Evolutionary conservation across 2,888 invertebrate species (phyloP), one percentile per base, ranked within the genome.

Genomic region (Andrena chrysosceles): DNA sequence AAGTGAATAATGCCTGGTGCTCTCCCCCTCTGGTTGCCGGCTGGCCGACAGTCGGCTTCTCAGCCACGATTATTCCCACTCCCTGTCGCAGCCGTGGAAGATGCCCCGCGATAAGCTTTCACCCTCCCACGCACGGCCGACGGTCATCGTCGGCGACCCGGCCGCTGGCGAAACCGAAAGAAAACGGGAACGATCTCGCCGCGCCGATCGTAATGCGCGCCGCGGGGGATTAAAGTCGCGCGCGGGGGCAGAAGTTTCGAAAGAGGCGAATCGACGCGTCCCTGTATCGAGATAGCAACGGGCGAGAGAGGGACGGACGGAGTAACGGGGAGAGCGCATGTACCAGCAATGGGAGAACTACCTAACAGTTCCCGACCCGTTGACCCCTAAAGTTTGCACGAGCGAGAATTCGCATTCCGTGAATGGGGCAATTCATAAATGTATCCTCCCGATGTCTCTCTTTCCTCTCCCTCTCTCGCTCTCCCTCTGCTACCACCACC

Each of bases 361-460:
- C 78, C 85, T 83, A 87, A 85, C 87, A 87, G 85, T 87, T 81
- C 84, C 81, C 86, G 85, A 86, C 86, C 88, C 85, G 87, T 88
- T 88, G 87, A 88, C 87, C 88, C 86, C 83, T 79, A 88, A 88
- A 88, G 83, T 88, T 88, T 87, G 80, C 88, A 42, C 81, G 84
- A 86, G 84, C 84, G 88, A 85, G 88, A 87, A 87, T 87, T 87
- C 87, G 84, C 87, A 87, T 87, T 87, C 87, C 84, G 87, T 86
- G 86, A 86, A 86, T 86, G 86, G 86, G 86, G 87, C 87, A 85
- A 85, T 87, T 86, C 86, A 86, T 86, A 87, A 86, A 86, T 86
- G 86, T 86, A 87, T 85, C 87, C 82, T 77, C 73, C 75, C 77
- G 83, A 74, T 77, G 73, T 85, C 84, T 80, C 85, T 87, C 81